phyloP scores from a whole-genome alignment of 2,113 vertebrate species.

The Cheilinus undulatus region DNA sequence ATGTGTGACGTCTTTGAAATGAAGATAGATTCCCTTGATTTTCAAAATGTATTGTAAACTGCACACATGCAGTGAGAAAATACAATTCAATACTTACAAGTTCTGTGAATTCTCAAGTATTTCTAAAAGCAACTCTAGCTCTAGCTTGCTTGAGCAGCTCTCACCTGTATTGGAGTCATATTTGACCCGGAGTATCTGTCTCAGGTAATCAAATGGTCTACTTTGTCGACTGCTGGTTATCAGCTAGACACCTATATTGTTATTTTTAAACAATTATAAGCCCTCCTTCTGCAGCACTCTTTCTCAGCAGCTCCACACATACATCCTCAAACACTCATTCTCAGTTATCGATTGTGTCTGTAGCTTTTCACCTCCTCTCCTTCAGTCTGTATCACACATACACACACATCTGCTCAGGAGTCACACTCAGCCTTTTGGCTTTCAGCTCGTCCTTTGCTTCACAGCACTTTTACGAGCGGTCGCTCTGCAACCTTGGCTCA shows the following conservation, averaged over 20 bases:
- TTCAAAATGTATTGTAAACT: too few species aligned
- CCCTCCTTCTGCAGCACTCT: constrained; percentile 1
- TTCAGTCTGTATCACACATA: background rate
- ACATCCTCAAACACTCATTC: constrained; percentile 16
- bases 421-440: constrained; percentile 41
- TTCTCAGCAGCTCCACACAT: constrained; percentile 11
- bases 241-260: background rate
- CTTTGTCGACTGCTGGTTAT: too few species aligned
- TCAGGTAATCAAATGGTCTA: too few species aligned
- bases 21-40: too few species aligned
- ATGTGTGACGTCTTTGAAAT: too few species aligned
- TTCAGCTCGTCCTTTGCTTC: constrained; percentile 48
- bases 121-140: too few species aligned
- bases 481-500: constrained; percentile 24
- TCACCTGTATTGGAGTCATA: too few species aligned
- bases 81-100: too few species aligned
- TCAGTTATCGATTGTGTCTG: constrained; percentile 45
- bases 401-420: constrained; percentile 6
- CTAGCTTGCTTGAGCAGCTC: too few species aligned
- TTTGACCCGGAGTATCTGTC: too few species aligned
- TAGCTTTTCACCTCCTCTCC: constrained; percentile 22
- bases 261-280: constrained; percentile 16
- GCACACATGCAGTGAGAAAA: too few species aligned
- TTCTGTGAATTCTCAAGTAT: too few species aligned
- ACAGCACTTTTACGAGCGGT: constrained; percentile 41